Evolutionary conservation across 2,113 vertebrate species (phyloP), one percentile per base, ranked within the genome.

Genomic region (Gymnogyps californianus): DNA sequence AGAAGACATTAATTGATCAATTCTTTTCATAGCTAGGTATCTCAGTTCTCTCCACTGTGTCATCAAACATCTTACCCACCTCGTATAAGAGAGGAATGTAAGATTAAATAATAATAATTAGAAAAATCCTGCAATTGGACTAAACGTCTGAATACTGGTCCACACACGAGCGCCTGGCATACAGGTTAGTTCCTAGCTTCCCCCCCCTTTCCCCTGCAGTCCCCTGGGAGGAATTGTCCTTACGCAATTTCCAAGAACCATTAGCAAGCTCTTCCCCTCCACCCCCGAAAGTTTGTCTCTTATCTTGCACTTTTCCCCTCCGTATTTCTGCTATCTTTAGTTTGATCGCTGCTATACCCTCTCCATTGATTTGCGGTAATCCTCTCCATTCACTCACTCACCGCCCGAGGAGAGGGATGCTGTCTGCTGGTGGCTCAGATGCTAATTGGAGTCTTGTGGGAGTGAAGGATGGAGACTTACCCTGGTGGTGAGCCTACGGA

Each of bases 241-340:
- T 5, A 14, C 9, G 3, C 34, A 32, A 31, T 59, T 95, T 85
- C 87, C 87, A 95, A 64, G 87, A 90, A 96, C 58, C 40, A 82
- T 64, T 38, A 87, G 36, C 89, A 70, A 74, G 76, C 14, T n/a
- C 66, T 38, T 66, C 19, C n/a, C 29, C 42, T 26, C 64, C 61
- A 22, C 44, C 75, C 36, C n/a, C 1, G 0, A 16, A 32, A 47
- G 16, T 2, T 15, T 28, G 13, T 25, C 64, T 44, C 83, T 91
- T 96, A 92, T 95, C 96, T 95, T 7, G 5, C 34, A 42, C 82
- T 90, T 75, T 21, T 47, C 36, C 52, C 57, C 36, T 40, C 75
- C 8, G 3, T 5, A 9, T 7, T 70, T 42, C 29, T n/a, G 29
- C 9, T 86, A 29, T 92, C 94, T 90, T n/a, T 3, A 36, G 21